These are phyloP conservation scores for Alethe diademata DNA, from an alignment of 2,113 vertebrate genomes.

Conservation along the genomic window DNA sequence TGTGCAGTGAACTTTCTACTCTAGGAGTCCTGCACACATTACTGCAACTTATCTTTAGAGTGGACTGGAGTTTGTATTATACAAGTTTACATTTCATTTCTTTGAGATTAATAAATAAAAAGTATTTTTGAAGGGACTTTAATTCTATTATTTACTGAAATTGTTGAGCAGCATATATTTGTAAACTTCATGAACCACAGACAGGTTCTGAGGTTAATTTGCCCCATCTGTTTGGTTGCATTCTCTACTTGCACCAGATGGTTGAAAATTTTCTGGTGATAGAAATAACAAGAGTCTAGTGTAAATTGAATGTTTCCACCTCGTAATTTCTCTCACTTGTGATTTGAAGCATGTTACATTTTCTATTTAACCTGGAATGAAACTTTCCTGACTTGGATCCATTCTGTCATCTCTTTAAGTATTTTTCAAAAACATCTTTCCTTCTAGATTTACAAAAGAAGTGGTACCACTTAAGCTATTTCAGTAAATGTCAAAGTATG, in stretches of 20 bases:
- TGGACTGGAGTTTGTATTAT: background rate
- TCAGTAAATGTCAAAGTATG: slow-evolving; percentile 10
- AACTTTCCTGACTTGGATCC: background rate
- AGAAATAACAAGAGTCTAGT: background rate
- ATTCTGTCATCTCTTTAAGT: background rate
- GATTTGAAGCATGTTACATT: slow-evolving; percentile 7
- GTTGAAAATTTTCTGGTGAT: background rate
- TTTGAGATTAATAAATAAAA: background rate
- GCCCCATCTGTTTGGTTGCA: background rate
- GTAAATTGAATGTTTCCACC: slow-evolving; percentile 1
- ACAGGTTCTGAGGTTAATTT: background rate
- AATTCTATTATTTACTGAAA: background rate
- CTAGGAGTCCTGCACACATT: background rate
- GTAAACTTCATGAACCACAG: background rate
- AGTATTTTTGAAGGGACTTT: background rate
- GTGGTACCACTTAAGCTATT: background rate
- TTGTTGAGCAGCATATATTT: background rate
- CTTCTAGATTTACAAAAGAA: background rate
- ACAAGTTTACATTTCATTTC: background rate
- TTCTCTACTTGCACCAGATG: background rate
- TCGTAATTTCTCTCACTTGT: background rate
- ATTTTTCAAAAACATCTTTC: background rate
- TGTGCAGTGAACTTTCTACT: background rate
- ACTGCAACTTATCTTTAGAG: background rate
- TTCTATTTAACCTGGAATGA: slow-evolving; percentile 16